Evolutionary conservation across 2,797 vertebrate genomes (phyloP).

Genomic region (Thripadectes ignobilis): DNA sequence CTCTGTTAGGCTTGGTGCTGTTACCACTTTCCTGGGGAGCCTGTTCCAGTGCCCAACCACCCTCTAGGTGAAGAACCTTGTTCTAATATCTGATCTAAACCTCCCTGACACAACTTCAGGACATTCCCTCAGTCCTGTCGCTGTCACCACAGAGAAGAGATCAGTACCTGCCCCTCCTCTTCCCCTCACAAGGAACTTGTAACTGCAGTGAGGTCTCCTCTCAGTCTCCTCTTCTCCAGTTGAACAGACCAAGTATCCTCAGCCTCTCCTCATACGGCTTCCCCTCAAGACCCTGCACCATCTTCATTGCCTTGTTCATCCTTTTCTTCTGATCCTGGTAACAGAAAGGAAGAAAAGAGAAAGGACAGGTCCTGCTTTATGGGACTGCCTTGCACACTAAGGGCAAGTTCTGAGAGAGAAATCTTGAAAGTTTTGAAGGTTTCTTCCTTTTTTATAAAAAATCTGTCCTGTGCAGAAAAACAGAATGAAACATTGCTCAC

Average conservation of each 20-base stretch:
- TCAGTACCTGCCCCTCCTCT: neutral
- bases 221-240: neutral
- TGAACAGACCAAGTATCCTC: neutral
- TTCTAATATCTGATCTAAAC: neutral
- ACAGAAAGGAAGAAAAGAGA: neutral
- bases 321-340: neutral
- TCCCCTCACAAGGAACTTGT: neutral
- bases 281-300: neutral
- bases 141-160: neutral
- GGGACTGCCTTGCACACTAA: neutral
- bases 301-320: neutral
- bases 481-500: rapidly evolving
- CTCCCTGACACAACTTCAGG: neutral
- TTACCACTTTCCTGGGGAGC: too few relatives aligned
- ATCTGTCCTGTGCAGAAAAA: neutral
- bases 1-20: neutral
- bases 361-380: neutral
- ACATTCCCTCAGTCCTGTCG: neutral
- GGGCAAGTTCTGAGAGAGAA: neutral
- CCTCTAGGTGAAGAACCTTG: neutral
- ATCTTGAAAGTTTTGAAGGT: neutral
- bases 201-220: neutral
- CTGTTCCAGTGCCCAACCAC: neutral
- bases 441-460: neutral
- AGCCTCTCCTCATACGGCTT: neutral